phyloP scores from a whole-genome alignment of 2,888 invertebrate genomes.

The Drosophila siamana region DNA sequence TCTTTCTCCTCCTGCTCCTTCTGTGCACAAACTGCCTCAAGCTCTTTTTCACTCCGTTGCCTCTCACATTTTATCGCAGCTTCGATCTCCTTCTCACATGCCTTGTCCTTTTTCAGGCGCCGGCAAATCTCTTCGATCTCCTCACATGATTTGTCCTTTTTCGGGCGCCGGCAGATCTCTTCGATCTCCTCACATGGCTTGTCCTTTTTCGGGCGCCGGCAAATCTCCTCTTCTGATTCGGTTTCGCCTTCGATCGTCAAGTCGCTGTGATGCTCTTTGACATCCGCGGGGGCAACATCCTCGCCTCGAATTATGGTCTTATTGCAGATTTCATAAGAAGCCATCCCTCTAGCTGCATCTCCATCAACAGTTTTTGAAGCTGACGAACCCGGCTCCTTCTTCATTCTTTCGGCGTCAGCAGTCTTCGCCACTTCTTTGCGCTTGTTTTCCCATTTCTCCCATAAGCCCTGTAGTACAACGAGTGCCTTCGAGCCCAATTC shows the following conservation, averaged over 20 bases:
- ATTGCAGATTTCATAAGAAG: conserved; percentile 48
- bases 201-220: neutral
- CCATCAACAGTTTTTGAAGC: neutral
- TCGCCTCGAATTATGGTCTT: conserved; percentile 62
- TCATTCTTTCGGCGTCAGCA: conserved; percentile 18
- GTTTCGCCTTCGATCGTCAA: conserved; percentile 19
- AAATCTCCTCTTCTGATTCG: neutral
- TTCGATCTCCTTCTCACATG: conserved; percentile 1
- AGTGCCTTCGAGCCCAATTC: conserved; percentile 22
- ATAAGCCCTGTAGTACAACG: neutral
- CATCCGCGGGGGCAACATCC: conserved; percentile 38
- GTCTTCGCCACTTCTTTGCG: conserved; percentile 2
- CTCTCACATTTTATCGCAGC: neutral
- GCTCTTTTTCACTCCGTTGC: too few relatives aligned
- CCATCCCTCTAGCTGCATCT: neutral
- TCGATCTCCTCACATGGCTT: neutral
- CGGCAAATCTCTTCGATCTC: neutral
- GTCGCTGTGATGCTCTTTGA: conserved; percentile 53
- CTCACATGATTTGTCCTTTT: too few relatives aligned
- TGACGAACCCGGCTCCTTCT: neutral
- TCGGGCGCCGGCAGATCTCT: neutral
- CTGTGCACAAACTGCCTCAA: too few relatives aligned
- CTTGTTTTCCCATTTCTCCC: conserved; percentile 5
- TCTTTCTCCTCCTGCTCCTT: too few relatives aligned
- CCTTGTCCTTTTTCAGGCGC: too few relatives aligned